These are phyloP conservation scores for Bubo blakistoni DNA, from an alignment of 2,113 vertebrate genomes.

Conservation along the genomic window DNA sequence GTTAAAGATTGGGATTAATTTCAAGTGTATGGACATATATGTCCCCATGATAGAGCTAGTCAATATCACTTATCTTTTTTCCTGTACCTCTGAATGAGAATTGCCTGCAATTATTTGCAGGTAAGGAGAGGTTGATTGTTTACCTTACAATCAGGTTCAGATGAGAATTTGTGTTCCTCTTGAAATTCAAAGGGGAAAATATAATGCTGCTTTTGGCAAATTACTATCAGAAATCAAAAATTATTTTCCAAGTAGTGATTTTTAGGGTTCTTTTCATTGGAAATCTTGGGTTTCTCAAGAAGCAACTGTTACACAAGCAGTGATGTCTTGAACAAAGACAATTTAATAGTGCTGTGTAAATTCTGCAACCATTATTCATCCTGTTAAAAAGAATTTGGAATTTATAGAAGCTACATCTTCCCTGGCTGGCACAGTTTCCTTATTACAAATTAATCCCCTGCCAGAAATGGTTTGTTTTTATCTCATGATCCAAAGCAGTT, in stretches of 20 bases:
- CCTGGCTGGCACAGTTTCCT: neutral
- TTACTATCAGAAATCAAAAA: neutral
- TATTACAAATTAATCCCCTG: conserved; percentile 25
- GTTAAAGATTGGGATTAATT: neutral
- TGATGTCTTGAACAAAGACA: neutral
- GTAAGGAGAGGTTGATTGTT: neutral
- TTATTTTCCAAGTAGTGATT: neutral
- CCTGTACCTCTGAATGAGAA: neutral
- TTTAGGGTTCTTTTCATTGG: neutral
- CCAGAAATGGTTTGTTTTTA: conserved; percentile 17
- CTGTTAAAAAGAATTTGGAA: neutral
- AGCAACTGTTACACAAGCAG: neutral
- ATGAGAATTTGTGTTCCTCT: neutral
- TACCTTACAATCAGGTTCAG: neutral
- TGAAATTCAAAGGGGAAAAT: neutral
- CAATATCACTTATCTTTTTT: neutral
- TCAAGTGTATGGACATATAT: neutral
- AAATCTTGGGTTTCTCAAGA: neutral
- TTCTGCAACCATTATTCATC: neutral
- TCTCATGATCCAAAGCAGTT: conserved; percentile 6
- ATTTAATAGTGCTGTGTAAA: neutral
- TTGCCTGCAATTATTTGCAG: neutral
- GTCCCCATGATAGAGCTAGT: neutral
- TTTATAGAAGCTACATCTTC: neutral
- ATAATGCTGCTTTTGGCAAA: neutral